Conservation (phyloP, 2,797 vertebrate genomes). For the Ambastaia sidthimunki region DNA sequence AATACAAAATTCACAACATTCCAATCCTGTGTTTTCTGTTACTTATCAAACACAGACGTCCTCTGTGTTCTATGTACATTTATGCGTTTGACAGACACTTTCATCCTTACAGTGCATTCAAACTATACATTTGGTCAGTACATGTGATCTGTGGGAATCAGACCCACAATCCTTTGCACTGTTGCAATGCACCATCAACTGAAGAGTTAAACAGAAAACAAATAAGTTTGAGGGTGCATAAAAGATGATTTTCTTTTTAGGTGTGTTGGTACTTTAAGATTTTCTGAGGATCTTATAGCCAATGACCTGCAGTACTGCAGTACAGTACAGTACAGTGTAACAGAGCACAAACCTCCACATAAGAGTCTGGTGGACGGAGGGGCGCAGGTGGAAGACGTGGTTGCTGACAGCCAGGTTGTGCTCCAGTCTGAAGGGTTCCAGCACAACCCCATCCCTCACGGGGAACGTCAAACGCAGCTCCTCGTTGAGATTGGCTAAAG, state of each 20-base stretch:
- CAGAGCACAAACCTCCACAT: constrained; percentile 91
- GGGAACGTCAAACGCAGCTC: constrained; percentile 97
- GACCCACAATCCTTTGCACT: too few species aligned
- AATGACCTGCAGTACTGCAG: too few species aligned
- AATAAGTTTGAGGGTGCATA: not conserved
- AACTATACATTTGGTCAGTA: too few species aligned
- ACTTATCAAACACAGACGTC: too few species aligned
- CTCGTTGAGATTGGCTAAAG: constrained; percentile 89
- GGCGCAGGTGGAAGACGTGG: constrained; percentile 97
- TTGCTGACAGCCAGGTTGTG: constrained; percentile 99
- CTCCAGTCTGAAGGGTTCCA: constrained; percentile 97
- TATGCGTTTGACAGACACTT: too few species aligned
- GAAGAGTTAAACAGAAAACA: too few species aligned
- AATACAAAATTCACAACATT: too few species aligned
- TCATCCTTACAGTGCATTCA: too few species aligned
- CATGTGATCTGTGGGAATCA: too few species aligned
- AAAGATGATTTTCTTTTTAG: not conserved
- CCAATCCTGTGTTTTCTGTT: too few species aligned
- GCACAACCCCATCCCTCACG: constrained; percentile 93
- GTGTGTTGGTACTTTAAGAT: not conserved
- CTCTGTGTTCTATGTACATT: too few species aligned
- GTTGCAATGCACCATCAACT: too few species aligned
- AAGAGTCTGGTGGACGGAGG: constrained; percentile 97
- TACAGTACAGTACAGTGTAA: not conserved
- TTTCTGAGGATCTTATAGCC: not conserved